Base-by-base conservation (phyloP, 2,888 invertebrate genomes). In the Drosophila leonis region DNA sequence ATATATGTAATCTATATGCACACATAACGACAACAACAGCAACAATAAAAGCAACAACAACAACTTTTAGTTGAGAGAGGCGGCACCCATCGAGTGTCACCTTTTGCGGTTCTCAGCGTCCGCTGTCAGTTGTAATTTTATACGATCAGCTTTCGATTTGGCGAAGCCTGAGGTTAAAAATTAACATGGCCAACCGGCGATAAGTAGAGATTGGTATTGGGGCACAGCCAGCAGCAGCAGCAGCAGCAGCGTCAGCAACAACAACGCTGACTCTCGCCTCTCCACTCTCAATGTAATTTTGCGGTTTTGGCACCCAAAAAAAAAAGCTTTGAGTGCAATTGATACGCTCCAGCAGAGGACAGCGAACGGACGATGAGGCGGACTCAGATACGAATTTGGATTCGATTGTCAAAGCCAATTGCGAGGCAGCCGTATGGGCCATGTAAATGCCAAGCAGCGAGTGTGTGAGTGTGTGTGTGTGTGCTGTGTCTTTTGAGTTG, bases 161-260 rank as follows among this genome's bases (percentile, higher is more conserved):
- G 80, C 87, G 85, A 83, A 86, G 88, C 88, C 84, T 89, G 84
- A 89, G 90, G 84, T 89, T 89, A 87, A 89, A 85, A 87, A 87
- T 84, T 61, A 84, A 88, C 83, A 83, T 83, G 83, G 78, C 89
- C 83, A 83, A 78, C 56, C 75, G 84, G 75, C 83, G 89, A 83
- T 88, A 83, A 88, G 83, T 86, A 83, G 73, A 83, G 87, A 83
- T 83, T 83, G 81, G 70, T 75, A 82, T 82, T 87, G 82, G 74
- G 80, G 73, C 82, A 57, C 65, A 59, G 76, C 77, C 62, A 62
- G 57, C 77, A 51, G 51, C 77, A 59, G 51, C 46, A 27, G 46
- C 46, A 33, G 35, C 35, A 35, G 35, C 24, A 4, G 2, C 24
- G 24, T 3, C 24, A 3, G n/a, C n/a, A n/a, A n/a, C n/a, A n/a